These are phyloP conservation scores for Mesocricetus auratus DNA, from an alignment of 2,113 vertebrate genomes.

Conservation along the genomic window DNA sequence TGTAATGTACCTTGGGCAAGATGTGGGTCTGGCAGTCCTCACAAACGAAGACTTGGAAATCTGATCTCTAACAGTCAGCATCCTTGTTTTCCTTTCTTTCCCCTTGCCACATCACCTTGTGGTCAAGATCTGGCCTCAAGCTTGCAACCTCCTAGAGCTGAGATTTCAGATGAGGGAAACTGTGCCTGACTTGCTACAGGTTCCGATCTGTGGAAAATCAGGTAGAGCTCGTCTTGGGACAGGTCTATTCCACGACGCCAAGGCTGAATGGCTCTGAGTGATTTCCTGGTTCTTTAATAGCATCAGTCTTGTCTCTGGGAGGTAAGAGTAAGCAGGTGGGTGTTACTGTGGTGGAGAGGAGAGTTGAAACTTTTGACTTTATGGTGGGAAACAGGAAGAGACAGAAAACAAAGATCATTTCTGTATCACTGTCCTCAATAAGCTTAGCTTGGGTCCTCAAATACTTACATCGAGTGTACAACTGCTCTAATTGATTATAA, in stretches of 20 bases:
- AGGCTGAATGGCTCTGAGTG: background rate
- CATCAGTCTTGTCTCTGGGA: background rate
- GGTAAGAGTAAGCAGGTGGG: background rate
- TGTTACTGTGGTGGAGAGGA: background rate
- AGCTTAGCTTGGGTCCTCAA: background rate
- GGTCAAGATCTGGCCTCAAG: background rate
- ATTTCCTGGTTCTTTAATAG: background rate
- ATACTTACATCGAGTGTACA: background rate
- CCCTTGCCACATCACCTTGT: background rate
- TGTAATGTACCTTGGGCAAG: background rate
- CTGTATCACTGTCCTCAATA: background rate
- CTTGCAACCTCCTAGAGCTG: background rate
- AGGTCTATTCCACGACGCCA: background rate
- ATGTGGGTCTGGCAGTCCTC: background rate
- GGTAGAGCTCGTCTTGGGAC: background rate
- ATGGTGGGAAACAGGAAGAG: background rate
- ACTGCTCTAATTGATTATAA: conserved; percentile 8
- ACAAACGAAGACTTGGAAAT: background rate
- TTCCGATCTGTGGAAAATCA: background rate
- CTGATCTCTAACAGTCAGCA: background rate
- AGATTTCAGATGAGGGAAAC: background rate
- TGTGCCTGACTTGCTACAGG: background rate
- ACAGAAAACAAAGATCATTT: background rate
- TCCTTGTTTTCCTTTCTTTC: background rate
- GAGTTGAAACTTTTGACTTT: background rate